phyloP scores from a whole-genome alignment of 2,888 invertebrate species.

The Synanthedon vespiformis region DNA sequence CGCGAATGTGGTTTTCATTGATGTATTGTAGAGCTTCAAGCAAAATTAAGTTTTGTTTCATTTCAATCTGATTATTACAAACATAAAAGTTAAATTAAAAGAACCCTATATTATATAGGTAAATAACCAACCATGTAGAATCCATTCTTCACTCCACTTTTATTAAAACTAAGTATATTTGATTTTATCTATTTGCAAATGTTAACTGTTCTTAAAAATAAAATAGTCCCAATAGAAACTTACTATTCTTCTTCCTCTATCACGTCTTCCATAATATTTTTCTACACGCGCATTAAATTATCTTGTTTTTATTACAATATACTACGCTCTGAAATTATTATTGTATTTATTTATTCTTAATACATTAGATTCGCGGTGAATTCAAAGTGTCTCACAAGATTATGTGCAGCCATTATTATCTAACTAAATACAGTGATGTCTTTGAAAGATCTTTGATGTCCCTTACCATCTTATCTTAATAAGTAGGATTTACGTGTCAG shows the following conservation, averaged over 20 bases:
- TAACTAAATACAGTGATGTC: background rate
- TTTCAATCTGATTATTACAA: no score
- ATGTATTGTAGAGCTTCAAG: no score
- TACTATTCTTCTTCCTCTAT: conserved; percentile 40
- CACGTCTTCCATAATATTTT: conserved; percentile 30
- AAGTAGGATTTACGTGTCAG: conserved; percentile 3
- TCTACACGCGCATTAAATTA: conserved; percentile 9
- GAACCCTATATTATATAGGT: no score
- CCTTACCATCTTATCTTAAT: background rate
- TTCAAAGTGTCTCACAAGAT: conserved; percentile 4
- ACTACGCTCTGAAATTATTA: conserved; percentile 7
- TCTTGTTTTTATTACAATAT: conserved; percentile 8
- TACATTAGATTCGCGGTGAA: conserved; percentile 7
- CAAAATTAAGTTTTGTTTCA: no score
- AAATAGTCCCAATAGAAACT: conserved; percentile 6
- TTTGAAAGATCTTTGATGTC: background rate
- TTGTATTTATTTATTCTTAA: conserved; percentile 3
- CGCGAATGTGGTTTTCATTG: no score
- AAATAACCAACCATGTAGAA: no score
- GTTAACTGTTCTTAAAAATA: no score
- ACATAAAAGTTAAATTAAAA: no score
- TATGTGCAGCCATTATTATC: conserved; percentile 3
- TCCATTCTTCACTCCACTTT: no score
- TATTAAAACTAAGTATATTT: no score
- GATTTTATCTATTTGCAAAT: no score